These are phyloP conservation scores for Epicampocera succincta DNA, from an alignment of 2,888 invertebrate species.

Conservation along the genomic window DNA sequence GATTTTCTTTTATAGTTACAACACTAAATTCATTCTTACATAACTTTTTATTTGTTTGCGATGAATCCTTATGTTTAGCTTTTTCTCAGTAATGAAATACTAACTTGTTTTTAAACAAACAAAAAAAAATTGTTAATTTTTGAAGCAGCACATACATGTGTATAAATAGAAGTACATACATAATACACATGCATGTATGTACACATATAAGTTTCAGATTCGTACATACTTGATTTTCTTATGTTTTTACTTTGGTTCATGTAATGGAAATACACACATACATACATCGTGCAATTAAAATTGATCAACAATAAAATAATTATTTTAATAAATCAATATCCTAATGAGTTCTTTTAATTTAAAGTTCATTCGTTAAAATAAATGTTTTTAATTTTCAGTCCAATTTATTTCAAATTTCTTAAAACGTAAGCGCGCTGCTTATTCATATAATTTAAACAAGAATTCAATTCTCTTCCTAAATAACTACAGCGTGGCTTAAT, in stretches of 20 bases:
- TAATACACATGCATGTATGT: background rate
- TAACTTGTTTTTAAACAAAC: slow-evolving; percentile 4
- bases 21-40: slow-evolving; percentile 13
- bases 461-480: slow-evolving; percentile 66
- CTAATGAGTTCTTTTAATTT: background rate
- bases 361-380: background rate
- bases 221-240: background rate
- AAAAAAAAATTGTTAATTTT: slow-evolving; percentile 13
- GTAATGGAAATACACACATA: slow-evolving; percentile 15
- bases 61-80: slow-evolving; percentile 4
- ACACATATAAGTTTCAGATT: too few relatives aligned
- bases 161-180: too few relatives aligned
- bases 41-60: slow-evolving; percentile 6
- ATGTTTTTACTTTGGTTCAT: slow-evolving; percentile 12
- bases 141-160: background rate
- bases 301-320: slow-evolving; percentile 11
- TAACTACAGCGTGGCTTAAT: slow-evolving; percentile 48
- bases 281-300: background rate
- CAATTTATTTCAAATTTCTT: slow-evolving; percentile 41
- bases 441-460: slow-evolving; percentile 63
- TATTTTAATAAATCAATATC: slow-evolving; percentile 15
- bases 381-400: slow-evolving; percentile 57
- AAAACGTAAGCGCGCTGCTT: background rate
- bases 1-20: slow-evolving; percentile 24
- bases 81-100: background rate